Base-by-base conservation (phyloP, 2,888 invertebrate species). In the Apamea anceps region DNA sequence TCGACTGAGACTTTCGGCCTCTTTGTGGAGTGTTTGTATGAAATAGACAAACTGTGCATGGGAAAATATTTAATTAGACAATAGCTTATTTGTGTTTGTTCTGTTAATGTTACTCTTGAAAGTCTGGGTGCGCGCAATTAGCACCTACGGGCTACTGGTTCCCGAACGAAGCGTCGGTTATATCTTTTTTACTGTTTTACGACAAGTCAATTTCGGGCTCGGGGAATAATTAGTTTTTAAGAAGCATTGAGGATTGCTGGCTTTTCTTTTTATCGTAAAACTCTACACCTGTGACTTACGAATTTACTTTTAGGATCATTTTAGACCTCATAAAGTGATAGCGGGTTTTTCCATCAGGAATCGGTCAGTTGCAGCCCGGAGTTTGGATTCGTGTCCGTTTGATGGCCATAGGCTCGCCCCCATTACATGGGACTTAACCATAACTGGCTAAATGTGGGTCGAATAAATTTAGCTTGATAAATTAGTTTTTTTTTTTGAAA, bases 1-100 rank as follows among this genome's bases (percentile, higher is more conserved):
- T 89, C 84, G 90, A 87, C 90, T 89, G 87, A 90, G 89, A 75
- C 77, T 87, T 92, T 92, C 95, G 95, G 95, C 92, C 86, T 94
- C 95, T 96, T 96, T 96, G 95, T 94, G 91, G 88, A 83, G 85
- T 86, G 89, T 90, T 89, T 91, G 92, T 93, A 93, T 92, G 91
- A 93, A 92, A 94, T 91, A 92, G 90, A 93, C 92, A 92, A 92
- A 89, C 88, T 70, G 84, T 89, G 93, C 94, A 96, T 96, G 96
- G 96, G 96, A 96, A 96, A 96, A 96, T 95, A 96, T 96, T 96
- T 96, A 96, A 97, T 96, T 96, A 97, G 95, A 96, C 95, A 96
- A 96, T 96, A 96, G 96, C 93, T 97, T 96, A 96, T 96, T 96
- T 96, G 95, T 96, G 95, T 96, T 97, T 96, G 96, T 95, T 95